Base-by-base conservation (phyloP, 2,888 invertebrate genomes). In the Nemurella pictetii region DNA sequence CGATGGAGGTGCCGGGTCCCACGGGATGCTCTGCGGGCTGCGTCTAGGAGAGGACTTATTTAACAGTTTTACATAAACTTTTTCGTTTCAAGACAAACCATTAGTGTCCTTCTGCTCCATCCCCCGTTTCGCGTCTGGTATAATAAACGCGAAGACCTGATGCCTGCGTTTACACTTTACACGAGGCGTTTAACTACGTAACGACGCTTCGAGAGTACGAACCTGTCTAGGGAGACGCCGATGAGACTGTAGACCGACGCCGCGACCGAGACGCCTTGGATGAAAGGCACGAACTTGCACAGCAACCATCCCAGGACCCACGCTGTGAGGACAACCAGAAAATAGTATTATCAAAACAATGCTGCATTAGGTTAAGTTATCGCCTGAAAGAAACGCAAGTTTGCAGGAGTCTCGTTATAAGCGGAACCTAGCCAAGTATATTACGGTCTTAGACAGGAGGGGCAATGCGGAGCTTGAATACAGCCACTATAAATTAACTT, bases 201-300 rank as follows among this genome's bases (percentile, higher is more conserved):
- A n/a, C n/a, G n/a, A n/a, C n/a, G 20, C 55, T 7, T 20, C 4
- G 75, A n/a, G n/a, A n/a, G 84, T 75, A 91, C 94, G 93, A 90
- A 97, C 97, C 97, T 95, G 93, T 99, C 98, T 85, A 98, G 92
- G 86, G 98, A 97, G 26, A 98, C 98, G 12, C 98, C 97, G 84
- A 98, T 97, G 84, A 99, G 93, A 88, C 98, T 98, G 93, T 98
- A 97, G 87, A 98, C 97, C 7, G 98, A 98, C 15, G 98, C 98
- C 75, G 97, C 97, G 20, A 98, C 98, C 0, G 98, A 97, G 80
- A 98, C 95, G 30, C 98, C 97, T 91, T 98, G 98, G 88, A 98
- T 96, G 91, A 98, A 99, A 3, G 98, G 97, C 84, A 98, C 98
- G 28, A 97, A 95, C 91, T 98, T 97, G 92, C 99, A 99, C 96